Conservation (phyloP, 2,113 vertebrate genomes). For the Regulus satrapa region DNA sequence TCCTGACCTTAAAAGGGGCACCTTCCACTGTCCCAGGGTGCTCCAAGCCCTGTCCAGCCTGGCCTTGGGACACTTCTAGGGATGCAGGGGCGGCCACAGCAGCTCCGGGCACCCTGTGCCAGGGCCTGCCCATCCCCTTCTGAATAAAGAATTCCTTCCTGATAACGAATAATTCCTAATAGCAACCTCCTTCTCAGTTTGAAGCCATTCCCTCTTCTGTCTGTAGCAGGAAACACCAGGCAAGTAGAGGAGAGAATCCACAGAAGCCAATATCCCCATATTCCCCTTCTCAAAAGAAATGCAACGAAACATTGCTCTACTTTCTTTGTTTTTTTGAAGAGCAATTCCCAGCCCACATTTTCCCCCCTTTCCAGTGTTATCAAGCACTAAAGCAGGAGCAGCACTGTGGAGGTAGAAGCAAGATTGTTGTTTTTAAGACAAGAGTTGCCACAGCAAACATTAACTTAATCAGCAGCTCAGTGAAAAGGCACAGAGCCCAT, state of each 20-base stretch:
- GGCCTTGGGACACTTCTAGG: background rate
- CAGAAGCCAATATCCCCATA: background rate
- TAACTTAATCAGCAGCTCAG: background rate
- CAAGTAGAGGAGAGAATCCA: too few species aligned
- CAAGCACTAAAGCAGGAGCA: background rate
- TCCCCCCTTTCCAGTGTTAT: background rate
- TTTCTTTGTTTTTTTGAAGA: background rate
- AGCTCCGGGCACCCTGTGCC: background rate
- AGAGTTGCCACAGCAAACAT: background rate
- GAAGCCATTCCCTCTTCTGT: background rate
- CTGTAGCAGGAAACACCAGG: background rate
- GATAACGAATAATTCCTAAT: background rate
- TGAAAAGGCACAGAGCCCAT: background rate
- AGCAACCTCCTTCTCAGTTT: background rate
- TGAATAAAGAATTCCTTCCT: background rate
- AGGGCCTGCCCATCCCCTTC: fast-evolving
- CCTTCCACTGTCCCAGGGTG: fast-evolving
- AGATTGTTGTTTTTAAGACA: background rate
- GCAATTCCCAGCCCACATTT: background rate
- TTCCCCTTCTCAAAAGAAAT: fast-evolving
- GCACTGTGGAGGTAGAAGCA: background rate
- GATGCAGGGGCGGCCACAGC: background rate
- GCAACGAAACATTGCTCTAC: background rate
- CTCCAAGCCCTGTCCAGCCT: fast-evolving
- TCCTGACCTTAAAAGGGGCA: too few species aligned